These are phyloP conservation scores for Lucilia cuprina DNA, from an alignment of 1,140 invertebrate species.

Conservation along the genomic window DNA sequence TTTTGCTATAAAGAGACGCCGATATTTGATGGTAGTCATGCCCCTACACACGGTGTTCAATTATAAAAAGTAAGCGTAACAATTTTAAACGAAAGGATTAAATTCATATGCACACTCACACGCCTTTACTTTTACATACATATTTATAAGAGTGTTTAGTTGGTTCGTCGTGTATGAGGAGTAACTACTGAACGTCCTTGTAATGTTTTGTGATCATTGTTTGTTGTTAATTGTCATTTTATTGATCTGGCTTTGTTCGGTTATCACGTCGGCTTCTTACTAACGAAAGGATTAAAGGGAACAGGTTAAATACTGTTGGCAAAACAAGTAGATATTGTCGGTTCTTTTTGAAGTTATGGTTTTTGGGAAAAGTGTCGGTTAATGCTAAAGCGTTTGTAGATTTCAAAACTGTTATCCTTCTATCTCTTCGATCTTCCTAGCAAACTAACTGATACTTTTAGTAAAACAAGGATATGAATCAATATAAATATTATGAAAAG, in stretches of 20 bases:
- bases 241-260: background rate
- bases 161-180: background rate
- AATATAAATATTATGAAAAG: too few relatives aligned
- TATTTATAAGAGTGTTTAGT: background rate
- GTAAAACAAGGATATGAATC: too few relatives aligned
- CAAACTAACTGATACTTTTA: too few relatives aligned
- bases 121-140: too few relatives aligned
- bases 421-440: too few relatives aligned
- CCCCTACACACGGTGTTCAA: background rate
- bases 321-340: too few relatives aligned
- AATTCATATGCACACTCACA: too few relatives aligned
- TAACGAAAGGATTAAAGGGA: background rate
- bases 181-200: background rate
- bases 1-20: background rate
- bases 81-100: background rate
- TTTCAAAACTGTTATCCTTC: too few relatives aligned
- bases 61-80: constrained; percentile 2
- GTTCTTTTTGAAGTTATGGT: too few relatives aligned
- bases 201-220: background rate
- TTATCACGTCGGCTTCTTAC: background rate
- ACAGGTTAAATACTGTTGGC: background rate
- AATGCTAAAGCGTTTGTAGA: too few relatives aligned
- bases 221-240: constrained; percentile 15
- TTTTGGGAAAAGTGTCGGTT: too few relatives aligned
- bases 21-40: background rate